Evolutionary conservation across 2,797 vertebrate genomes (phyloP).

Genomic region (Podargus strigoides): DNA sequence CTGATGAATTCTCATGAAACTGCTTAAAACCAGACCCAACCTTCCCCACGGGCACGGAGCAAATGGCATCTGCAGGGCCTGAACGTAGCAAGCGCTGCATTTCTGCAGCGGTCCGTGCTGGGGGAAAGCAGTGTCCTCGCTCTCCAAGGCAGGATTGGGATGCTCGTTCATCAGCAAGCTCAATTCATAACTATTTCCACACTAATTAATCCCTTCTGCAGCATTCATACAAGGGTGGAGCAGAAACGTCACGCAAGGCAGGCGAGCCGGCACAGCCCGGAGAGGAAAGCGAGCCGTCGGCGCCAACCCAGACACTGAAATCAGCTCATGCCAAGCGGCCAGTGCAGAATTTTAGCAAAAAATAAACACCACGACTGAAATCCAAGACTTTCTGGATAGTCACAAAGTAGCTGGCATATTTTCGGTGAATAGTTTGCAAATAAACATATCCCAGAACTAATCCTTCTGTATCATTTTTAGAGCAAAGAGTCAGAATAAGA

Average conservation of each 20-base stretch:
- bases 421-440: not conserved
- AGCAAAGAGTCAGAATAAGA: not conserved
- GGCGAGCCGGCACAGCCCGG: accelerated
- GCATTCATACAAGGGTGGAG: not conserved
- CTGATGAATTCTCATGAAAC: not conserved
- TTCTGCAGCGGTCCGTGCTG: not conserved
- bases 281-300: accelerated
- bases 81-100: accelerated
- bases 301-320: not conserved
- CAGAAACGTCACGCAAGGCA: not conserved
- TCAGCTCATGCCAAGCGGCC: not conserved
- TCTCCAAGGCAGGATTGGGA: not conserved
- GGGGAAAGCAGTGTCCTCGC: accelerated
- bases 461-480: not conserved
- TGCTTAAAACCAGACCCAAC: not conserved
- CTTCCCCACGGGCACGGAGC: not conserved
- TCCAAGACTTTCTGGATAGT: not conserved
- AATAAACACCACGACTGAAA: not conserved
- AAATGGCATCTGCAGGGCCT: not conserved
- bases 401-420: not conserved
- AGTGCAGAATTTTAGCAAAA: not conserved
- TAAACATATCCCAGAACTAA: not conserved
- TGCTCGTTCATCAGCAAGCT: not conserved
- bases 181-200: not conserved
- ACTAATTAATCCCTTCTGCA: constrained; percentile 15